These are phyloP conservation scores for Neodon shergylaensis DNA, from an alignment of 2,113 vertebrate species.

Conservation along the genomic window DNA sequence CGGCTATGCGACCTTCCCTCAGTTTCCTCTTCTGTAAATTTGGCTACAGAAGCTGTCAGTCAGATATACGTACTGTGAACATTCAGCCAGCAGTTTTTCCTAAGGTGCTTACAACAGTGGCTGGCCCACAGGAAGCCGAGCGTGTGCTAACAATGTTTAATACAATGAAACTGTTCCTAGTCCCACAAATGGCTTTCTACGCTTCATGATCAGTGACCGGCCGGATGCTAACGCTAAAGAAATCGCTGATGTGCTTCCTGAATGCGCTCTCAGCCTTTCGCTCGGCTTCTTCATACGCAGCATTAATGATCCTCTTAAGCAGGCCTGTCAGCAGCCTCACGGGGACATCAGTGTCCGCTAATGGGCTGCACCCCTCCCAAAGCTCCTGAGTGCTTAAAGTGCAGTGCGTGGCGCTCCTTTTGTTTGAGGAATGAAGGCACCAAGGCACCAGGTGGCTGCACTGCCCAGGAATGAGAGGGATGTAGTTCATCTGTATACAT, in stretches of 20 bases:
- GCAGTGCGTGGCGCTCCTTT: background rate
- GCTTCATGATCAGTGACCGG: background rate
- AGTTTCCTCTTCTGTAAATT: background rate
- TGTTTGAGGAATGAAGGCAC: background rate
- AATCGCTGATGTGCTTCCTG: conserved; percentile 20
- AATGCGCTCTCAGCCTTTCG: accelerated
- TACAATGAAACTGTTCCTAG: background rate
- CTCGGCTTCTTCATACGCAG: background rate
- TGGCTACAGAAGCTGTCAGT: background rate
- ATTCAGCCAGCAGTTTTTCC: background rate
- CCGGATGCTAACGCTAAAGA: background rate
- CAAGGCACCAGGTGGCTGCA: accelerated
- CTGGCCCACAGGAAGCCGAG: background rate
- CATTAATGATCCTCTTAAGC: conserved; percentile 64
- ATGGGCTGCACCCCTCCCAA: conserved; percentile 51
- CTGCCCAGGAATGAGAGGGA: background rate
- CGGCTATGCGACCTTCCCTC: background rate
- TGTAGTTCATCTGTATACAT: accelerated
- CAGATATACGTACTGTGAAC: background rate
- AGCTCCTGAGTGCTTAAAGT: conserved; percentile 63
- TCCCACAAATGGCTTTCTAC: background rate
- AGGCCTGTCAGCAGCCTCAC: conserved; percentile 34
- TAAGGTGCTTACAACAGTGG: background rate
- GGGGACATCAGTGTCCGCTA: conserved; percentile 57
- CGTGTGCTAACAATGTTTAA: background rate